Percentiles rank a stretch among this genome's conserved stretches.
Evolutionary conservation across 2,113 vertebrate species (phyloP).

Genomic region (Notarius quadriscutis): DNA sequence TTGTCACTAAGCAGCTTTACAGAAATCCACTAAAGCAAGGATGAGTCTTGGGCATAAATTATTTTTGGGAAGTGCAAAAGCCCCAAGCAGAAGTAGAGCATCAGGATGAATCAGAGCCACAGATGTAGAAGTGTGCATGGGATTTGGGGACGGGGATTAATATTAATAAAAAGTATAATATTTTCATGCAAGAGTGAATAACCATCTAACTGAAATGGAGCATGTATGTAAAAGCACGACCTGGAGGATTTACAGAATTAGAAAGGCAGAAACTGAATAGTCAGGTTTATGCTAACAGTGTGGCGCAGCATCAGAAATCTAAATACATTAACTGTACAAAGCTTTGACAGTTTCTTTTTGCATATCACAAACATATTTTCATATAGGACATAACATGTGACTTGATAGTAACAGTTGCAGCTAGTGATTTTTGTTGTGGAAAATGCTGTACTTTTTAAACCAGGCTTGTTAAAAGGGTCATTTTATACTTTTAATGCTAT

Average conservation of each 20-base stretch:
- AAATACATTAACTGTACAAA: neutral
- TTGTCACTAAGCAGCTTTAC: neutral
- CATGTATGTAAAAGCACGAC: neutral
- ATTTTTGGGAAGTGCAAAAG: neutral
- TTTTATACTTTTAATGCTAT: neutral
- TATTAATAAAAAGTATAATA: neutral
- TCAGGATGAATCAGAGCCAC: neutral
- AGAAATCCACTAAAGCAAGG: neutral
- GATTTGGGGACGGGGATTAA: neutral
- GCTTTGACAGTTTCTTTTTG: neutral
- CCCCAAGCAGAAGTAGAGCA: neutral
- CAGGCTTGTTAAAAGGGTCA: neutral
- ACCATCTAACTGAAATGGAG: neutral
- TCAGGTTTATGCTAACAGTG: neutral
- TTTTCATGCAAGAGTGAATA: neutral
- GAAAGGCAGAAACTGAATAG: neutral
- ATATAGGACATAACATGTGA: neutral
- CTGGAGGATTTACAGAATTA: conserved; percentile 15
- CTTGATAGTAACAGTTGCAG: neutral
- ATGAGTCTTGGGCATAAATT: neutral
- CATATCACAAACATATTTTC: neutral
- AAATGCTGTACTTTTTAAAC: neutral
- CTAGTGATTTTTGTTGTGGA: neutral
- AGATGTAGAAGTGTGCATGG: neutral
- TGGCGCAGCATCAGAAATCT: neutral